Percentiles rank a stretch among this genome's conserved stretches.
Conservation (phyloP, 2,113 vertebrate species). For the Platichthys flesus region DNA sequence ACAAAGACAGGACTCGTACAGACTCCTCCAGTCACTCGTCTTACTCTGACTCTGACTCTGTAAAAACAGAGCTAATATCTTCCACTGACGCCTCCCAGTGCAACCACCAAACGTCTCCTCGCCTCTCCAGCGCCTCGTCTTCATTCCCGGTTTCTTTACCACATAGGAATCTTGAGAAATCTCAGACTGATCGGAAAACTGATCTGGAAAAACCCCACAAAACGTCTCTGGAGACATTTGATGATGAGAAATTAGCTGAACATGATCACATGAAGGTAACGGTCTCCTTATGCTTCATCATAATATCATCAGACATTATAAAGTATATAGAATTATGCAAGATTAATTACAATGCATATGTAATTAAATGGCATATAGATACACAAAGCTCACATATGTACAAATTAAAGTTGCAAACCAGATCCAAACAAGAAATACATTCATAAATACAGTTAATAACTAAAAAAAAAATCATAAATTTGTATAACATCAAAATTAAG, state of each 20-base stretch:
- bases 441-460: no score
- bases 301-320: no score
- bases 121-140: neutral
- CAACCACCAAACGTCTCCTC: no score
- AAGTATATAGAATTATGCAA: no score
- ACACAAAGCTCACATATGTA: no score
- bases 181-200: neutral
- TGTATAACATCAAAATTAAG: no score
- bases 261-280: conserved; percentile 54
- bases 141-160: neutral
- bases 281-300: neutral
- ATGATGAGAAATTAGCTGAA: conserved; percentile 7
- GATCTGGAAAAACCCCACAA: neutral
- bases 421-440: no score
- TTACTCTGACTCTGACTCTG: conserved; percentile 19
- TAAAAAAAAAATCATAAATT: no score
- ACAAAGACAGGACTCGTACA: conserved; percentile 18
- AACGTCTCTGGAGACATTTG: conserved; percentile 13
- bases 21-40: neutral
- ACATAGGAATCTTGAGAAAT: neutral
- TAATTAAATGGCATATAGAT: no score
- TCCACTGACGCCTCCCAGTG: neutral
- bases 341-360: no score
- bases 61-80: neutral
- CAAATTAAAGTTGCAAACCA: no score